These are phyloP conservation scores for Parelbella ahira DNA, from an alignment of 2,888 invertebrate genomes.

Conservation along the genomic window DNA sequence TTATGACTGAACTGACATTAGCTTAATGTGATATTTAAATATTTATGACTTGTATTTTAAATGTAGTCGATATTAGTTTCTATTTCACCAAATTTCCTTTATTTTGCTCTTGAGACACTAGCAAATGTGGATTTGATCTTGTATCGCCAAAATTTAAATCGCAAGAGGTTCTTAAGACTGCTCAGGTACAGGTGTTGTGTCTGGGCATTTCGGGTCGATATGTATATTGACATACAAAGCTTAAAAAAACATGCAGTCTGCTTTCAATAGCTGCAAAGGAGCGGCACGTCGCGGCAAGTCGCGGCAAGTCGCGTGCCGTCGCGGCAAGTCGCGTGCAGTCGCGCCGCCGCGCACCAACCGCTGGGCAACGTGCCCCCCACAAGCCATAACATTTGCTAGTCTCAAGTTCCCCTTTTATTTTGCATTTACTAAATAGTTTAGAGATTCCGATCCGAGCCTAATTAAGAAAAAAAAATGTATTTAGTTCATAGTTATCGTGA, in stretches of 20 bases:
- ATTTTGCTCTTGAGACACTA: constrained; percentile 14
- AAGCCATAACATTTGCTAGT: constrained; percentile 41
- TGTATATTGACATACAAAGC: too few species aligned
- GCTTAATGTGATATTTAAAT: constrained; percentile 79
- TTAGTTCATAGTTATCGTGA: constrained; percentile 13
- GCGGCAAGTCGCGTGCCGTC: too few species aligned
- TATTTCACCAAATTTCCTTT: constrained; percentile 7
- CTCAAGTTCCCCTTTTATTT: constrained; percentile 41
- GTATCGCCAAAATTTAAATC: too few species aligned
- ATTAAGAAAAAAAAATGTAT: constrained; percentile 37
- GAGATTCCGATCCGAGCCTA: constrained; percentile 57
- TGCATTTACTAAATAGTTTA: constrained; percentile 64
- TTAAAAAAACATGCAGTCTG: too few species aligned
- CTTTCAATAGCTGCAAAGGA: too few species aligned
- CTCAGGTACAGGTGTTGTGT: too few species aligned
- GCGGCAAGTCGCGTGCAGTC: too few species aligned
- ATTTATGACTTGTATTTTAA: constrained; percentile 67
- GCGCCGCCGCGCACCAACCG: too few species aligned
- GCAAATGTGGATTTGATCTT: constrained; percentile 20
- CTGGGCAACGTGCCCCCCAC: not conserved
- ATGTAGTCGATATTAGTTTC: constrained; percentile 37
- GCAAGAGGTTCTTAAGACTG: too few species aligned
- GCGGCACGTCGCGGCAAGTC: too few species aligned
- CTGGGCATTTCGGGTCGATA: too few species aligned
- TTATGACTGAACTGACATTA: constrained; percentile 75